phyloP scores from a whole-genome alignment of 2,113 vertebrate genomes.

The Mus spicilegus region DNA sequence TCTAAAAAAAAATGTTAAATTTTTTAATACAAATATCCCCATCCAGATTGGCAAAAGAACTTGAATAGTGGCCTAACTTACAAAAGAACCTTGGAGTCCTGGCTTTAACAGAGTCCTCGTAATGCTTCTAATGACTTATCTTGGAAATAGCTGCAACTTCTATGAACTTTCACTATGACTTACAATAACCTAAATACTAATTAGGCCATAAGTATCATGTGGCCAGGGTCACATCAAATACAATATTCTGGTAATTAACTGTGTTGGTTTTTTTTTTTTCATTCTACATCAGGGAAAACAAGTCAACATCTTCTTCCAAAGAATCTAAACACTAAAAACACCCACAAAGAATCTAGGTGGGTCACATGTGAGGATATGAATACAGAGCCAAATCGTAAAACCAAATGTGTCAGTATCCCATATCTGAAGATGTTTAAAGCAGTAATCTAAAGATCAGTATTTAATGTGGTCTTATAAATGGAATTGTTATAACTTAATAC shows the following conservation, averaged over 20 bases:
- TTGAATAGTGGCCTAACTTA: not conserved
- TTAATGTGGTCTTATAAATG: not conserved
- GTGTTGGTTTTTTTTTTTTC: constrained; percentile 13
- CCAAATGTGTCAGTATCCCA: not conserved
- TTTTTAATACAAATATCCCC: not conserved
- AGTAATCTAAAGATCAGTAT: not conserved
- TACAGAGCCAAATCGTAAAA: not conserved
- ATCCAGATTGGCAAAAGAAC: not conserved
- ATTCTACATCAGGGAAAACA: not conserved
- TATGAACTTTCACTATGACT: not conserved
- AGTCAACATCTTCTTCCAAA: not conserved
- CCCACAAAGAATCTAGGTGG: not conserved
- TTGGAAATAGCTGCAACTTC: constrained; percentile 20
- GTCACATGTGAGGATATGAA: not conserved
- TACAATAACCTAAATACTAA: not conserved
- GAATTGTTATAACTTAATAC: constrained; percentile 18
- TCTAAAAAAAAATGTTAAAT: not conserved
- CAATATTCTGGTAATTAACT: not conserved
- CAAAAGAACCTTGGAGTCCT: not conserved
- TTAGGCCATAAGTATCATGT: not conserved
- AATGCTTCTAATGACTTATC: not conserved
- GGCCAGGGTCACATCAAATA: not conserved
- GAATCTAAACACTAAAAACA: not conserved
- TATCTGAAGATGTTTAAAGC: not conserved
- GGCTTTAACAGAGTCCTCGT: not conserved